phyloP scores from a whole-genome alignment of 2,113 vertebrate genomes.

The Aleadryas rufinucha region DNA sequence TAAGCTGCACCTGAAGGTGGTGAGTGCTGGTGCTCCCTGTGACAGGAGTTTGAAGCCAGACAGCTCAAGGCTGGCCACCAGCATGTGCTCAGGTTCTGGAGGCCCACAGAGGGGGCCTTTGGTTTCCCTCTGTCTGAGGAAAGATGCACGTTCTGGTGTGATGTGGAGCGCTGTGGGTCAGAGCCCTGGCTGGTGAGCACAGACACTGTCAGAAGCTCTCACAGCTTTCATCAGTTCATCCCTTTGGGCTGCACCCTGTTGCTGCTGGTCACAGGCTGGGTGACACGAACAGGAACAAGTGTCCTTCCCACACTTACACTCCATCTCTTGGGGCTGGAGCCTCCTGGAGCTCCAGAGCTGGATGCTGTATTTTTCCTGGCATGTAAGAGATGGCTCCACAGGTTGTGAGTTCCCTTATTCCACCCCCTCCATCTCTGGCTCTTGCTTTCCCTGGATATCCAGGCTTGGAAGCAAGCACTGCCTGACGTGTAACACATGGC shows the following conservation, averaged over 20 bases:
- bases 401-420: not conserved
- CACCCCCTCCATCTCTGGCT: not conserved
- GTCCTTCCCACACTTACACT: not conserved
- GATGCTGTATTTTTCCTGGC: not conserved
- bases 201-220: not conserved
- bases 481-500: not conserved
- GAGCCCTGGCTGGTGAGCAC: not conserved
- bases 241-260: not conserved
- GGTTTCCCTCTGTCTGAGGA: not conserved
- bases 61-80: not conserved
- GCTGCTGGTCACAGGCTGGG: not conserved
- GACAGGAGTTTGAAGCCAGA: not conserved
- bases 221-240: not conserved
- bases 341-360: not conserved
- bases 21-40: not conserved
- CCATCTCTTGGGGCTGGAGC: not conserved
- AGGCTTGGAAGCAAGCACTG: not conserved
- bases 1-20: not conserved
- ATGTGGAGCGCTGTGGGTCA: accelerated
- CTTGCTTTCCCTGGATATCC: not conserved
- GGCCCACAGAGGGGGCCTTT: not conserved
- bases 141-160: accelerated
- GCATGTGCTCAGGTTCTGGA: not conserved
- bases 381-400: not conserved
- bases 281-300: not conserved